A percentile compares a stretch with the other conserved stretches of the same genome.
phyloP scores from a whole-genome alignment of 2,888 invertebrate species.

The Nomada hirtipes region DNA sequence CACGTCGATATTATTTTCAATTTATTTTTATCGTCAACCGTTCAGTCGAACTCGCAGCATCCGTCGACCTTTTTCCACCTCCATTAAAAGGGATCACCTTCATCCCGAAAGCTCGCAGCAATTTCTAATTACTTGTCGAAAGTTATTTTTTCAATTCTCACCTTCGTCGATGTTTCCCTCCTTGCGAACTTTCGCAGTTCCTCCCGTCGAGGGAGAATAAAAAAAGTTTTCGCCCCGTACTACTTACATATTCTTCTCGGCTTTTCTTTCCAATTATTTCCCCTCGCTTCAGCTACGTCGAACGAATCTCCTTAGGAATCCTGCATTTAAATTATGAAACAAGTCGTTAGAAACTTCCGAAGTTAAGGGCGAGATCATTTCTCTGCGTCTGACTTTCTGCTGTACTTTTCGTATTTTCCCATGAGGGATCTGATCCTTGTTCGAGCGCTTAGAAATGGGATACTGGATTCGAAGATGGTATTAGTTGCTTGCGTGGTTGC shows the following conservation, averaged over 20 bases:
- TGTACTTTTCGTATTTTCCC: not conserved
- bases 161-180: not conserved
- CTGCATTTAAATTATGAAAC: constrained; percentile 4
- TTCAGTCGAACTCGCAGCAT: not conserved
- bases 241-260: not conserved
- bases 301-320: constrained; percentile 2
- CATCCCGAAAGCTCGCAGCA: not conserved
- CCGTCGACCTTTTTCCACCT: not conserved
- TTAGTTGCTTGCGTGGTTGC: too few species aligned
- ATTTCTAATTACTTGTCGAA: not conserved
- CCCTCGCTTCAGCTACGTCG: not conserved
- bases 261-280: constrained; percentile 15
- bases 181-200: not conserved
- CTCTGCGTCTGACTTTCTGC: too few species aligned
- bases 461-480: not conserved
- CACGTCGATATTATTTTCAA: not conserved
- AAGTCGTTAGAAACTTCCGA: not conserved
- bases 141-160: not conserved
- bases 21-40: not conserved
- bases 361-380: not conserved
- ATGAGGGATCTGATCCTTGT: not conserved
- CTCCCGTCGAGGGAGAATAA: not conserved
- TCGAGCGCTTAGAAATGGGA: not conserved
- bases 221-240: not conserved
- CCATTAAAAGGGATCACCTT: not conserved